Percentiles rank a stretch among this genome's conserved stretches.
Conservation (phyloP, 2,888 invertebrate genomes). For the Pimpla rufipes region DNA sequence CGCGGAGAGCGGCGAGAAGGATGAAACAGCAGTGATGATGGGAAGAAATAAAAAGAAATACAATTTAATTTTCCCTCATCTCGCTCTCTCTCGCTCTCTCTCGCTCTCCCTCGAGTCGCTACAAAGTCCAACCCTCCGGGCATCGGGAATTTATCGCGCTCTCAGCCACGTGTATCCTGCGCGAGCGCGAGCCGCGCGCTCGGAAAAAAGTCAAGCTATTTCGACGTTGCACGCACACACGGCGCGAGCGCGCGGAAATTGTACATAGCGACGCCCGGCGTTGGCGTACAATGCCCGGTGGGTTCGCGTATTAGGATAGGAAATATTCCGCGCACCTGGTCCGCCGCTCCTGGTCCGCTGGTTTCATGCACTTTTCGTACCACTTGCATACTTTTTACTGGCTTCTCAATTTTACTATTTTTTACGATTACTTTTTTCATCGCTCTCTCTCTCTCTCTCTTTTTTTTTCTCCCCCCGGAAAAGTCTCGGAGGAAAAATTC, state of each 20-base stretch:
- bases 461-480: background rate
- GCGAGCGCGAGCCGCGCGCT: background rate
- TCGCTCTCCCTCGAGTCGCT: conserved; percentile 14
- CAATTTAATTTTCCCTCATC: conserved; percentile 34
- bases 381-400: background rate
- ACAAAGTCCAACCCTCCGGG: conserved; percentile 24
- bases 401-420: background rate
- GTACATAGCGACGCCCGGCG: background rate
- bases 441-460: background rate
- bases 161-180: background rate
- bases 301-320: conserved; percentile 25
- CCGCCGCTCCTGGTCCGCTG: conserved; percentile 2
- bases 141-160: conserved; percentile 36
- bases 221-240: conserved; percentile 20
- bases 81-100: conserved; percentile 5
- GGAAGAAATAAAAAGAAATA: conserved; percentile 23
- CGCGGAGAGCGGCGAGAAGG: background rate
- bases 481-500: background rate
- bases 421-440: background rate
- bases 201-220: background rate
- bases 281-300: conserved; percentile 10
- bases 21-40: conserved; percentile 9
- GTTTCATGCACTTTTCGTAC: conserved; percentile 25
- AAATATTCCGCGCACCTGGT: conserved; percentile 40
- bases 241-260: conserved; percentile 14